Evolutionary conservation across 2,888 invertebrate species (phyloP), one percentile per base, ranked within the genome.

Genomic region (Platycnemis pennipes): DNA sequence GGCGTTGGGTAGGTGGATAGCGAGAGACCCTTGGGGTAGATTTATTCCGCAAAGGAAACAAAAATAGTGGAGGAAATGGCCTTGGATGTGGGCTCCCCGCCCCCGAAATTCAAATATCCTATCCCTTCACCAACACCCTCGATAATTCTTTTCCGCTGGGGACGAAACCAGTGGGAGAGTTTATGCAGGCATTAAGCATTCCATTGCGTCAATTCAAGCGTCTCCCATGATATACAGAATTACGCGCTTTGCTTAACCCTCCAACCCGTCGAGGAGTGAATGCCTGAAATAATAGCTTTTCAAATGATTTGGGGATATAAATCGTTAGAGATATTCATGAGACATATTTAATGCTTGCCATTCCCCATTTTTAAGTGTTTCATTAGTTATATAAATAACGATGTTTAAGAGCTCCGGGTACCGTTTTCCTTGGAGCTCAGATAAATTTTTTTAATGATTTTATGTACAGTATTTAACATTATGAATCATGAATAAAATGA

Each of bases 51-150:
- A 11, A 77, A 77, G 77, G 77, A 37, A 77, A 31, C 37, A 37
- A 37, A 31, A 37, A 11, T 13, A 13, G 22, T 8, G 37, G n/a
- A 37, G 37, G 77, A 37, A 77, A 77, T 77, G 31, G 31, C 77
- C 31, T 77, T 77, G 37, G 77, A 63, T 77, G 13, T 77, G 77
- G 37, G 69, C 31, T 0, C 37, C 77, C 37, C 0, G 37, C 31
- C 77, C 77, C 37, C 22, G 77, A 77, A 37, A 77, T 77, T 77
- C 77, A 77, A 77, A 77, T 77, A 77, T 77, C 37, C 77, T 16
- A 37, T 77, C 77, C 31, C 37, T 37, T 77, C 77, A 4, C 16
- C 77, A 26, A 11, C 77, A 77, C 37, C 77, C 31, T 37, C 31
- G 37, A 77, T 37, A 77, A 37, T 37, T 37, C 37, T 37, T 77